Evolutionary conservation across 1,140 invertebrate genomes (phyloP), one percentile per base, ranked within the genome.

Genomic region (Daktulosphaira vitifoliae): DNA sequence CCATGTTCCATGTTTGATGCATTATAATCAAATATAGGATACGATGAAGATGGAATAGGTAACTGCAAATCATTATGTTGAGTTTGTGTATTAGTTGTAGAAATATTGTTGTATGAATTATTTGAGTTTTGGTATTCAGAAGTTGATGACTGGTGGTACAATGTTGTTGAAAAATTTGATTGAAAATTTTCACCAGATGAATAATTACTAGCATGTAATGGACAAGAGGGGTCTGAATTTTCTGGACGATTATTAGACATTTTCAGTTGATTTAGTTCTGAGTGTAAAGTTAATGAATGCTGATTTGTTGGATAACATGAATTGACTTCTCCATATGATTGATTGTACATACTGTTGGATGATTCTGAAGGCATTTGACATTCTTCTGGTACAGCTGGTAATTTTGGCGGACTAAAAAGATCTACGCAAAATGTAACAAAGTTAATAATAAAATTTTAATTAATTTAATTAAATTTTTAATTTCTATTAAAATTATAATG

Each of bases 351-450:
- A 33, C 15, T 48, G 56, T 15, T 48, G 11, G 56, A 29, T 20
- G 56, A 33, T 33, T 62, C 52, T 56, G 68, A 54, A 7, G 66
- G 23, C 46, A 62, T 54, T n/a, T 62, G 65, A 20, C 76, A 74
- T 72, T 85, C 84, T 76, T 85, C 84, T 54, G 82, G 82, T 65
- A 85, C 83, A 3, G 82, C 77, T 50, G 83, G 79, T 65, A 85
- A 71, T 72, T 81, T 82, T 13, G 56, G 44, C 15, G 66, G 66
- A 68, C 75, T 78, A 44, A 83, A 72, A 65, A 83, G 77, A 71
- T 83, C 81, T 82, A 67, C 29, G 11, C 29, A 33, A 6, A 33
- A 33, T 29, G 16, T 29, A 29, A 53, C 16, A 53, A 39, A 54
- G 8, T 7, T 20, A 51, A 25, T 51, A 23, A 48, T 22, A 15